Percentiles rank a stretch among this genome's conserved stretches.
Evolutionary conservation across 2,113 vertebrate genomes (phyloP).

Genomic region (Pyxicephalus adspersus): DNA sequence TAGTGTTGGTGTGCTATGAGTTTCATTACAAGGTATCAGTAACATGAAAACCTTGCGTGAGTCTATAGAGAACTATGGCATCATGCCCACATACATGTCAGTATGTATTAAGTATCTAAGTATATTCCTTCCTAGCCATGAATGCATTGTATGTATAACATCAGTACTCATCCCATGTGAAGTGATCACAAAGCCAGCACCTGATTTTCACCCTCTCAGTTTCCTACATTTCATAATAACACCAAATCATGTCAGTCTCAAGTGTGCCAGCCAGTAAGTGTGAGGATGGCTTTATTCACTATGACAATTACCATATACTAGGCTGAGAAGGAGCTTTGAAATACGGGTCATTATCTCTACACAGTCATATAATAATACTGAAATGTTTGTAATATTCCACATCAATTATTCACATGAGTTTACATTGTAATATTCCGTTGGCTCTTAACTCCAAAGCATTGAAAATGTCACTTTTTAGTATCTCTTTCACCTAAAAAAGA

Average conservation of each 20-base stretch:
- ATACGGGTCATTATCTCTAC: not conserved
- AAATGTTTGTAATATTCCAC: not conserved
- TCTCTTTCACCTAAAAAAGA: too few relatives aligned
- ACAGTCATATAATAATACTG: slow-evolving; percentile 22
- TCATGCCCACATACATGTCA: too few relatives aligned
- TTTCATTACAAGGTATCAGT: too few relatives aligned
- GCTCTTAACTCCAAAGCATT: not conserved
- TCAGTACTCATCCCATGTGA: not conserved
- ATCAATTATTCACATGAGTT: not conserved
- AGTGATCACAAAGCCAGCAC: not conserved
- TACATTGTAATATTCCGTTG: not conserved
- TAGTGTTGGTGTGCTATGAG: too few relatives aligned
- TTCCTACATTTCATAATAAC: slow-evolving; percentile 24
- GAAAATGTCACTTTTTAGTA: too few relatives aligned
- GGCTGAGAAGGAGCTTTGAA: not conserved
- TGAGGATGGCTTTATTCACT: slow-evolving; percentile 5
- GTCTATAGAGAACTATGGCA: too few relatives aligned
- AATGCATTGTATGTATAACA: not conserved
- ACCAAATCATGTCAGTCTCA: slow-evolving; percentile 24
- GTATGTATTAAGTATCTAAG: too few relatives aligned
- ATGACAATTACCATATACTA: slow-evolving; percentile 12
- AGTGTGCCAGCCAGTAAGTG: slow-evolving; percentile 10
- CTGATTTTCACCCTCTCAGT: slow-evolving; percentile 12
- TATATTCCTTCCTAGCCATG: not conserved
- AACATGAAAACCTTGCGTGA: too few relatives aligned